Base-by-base conservation (phyloP, 2,888 invertebrate species). In the Crioceris asparagi region DNA sequence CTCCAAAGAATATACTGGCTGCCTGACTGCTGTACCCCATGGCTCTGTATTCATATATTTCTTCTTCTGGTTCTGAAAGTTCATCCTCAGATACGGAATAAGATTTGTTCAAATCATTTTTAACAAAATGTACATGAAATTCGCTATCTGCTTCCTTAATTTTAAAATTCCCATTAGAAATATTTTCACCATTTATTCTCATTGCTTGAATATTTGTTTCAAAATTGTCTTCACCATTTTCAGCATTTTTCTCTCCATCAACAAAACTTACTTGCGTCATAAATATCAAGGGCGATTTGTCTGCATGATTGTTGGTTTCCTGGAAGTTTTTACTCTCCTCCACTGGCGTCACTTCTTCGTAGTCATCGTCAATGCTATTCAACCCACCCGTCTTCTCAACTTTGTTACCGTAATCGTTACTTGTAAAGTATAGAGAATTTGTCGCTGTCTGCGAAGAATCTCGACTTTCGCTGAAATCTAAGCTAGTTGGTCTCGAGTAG, bases 1-100 rank as follows among this genome's bases (percentile, higher is more conserved):
- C n/a, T 17, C 50, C 54, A 44, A 63, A 64, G 43, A 63, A 63
- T 45, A 63, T 60, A 43, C 51, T 62, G 3, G 58, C 52, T 2
- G 62, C 64, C 37, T 57, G 55, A 40, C 54, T 61, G 32, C 57
- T 61, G 41, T 55, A 60, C 14, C 45, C 46, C 32, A 43, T 35
- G 3, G 42, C 26, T 17, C 11, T 26, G 14, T 38, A 33, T 19
- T 27, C 17, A 11, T 26, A 14, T 2, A 7, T 11, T 8, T 31
- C 38, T 8, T 44, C n/a, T n/a, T n/a, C n/a, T n/a, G n/a, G n/a
- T n/a, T n/a, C 12, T 17, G 39, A 40, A 4, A 32, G 12, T 25
- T 47, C 47, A 15, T 47, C 47, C 30, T 47, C 47, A 2, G 47
- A 46, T 29, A 26, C 16, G 12, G 41, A 35, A 16, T 32, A 35